Percentiles rank a stretch among this genome's conserved stretches.
Evolutionary conservation across 2,797 vertebrate species (phyloP).

Genomic region (Nannoperca obscura): DNA sequence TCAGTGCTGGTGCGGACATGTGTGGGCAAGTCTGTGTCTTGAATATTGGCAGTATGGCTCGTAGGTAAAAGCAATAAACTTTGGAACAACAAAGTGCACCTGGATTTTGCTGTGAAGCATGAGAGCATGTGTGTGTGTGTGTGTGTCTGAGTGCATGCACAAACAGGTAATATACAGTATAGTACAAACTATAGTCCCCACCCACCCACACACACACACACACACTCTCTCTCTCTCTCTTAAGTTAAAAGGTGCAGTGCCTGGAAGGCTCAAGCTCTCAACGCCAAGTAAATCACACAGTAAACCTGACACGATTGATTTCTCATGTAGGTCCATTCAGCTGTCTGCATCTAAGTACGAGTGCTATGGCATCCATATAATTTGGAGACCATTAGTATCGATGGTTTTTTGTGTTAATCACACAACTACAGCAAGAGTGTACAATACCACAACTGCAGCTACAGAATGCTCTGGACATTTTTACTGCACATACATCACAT

Average conservation of each 20-base stretch:
- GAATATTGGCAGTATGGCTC: slow-evolving; percentile 69
- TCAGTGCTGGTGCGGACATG: slow-evolving; percentile 62
- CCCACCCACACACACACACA: slow-evolving; percentile 1
- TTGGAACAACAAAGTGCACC: slow-evolving; percentile 81
- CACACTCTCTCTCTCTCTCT: slow-evolving; percentile 31
- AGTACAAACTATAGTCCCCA: slow-evolving; percentile 36
- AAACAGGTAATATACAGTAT: slow-evolving; percentile 67
- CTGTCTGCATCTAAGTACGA: slow-evolving; percentile 55
- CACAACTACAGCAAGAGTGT: slow-evolving; percentile 25
- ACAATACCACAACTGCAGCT: slow-evolving; percentile 40
- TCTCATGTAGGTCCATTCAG: slow-evolving; percentile 67
- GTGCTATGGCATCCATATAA: slow-evolving; percentile 49
- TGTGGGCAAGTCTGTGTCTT: slow-evolving; percentile 68
- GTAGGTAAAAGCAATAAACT: slow-evolving; percentile 78
- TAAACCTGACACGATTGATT: slow-evolving; percentile 78
- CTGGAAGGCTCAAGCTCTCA: slow-evolving; percentile 79
- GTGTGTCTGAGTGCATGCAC: slow-evolving; percentile 54
- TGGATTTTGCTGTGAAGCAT: slow-evolving; percentile 70
- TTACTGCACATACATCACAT: slow-evolving; percentile 60
- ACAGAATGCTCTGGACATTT: slow-evolving; percentile 50
- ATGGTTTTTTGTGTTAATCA: slow-evolving; percentile 65
- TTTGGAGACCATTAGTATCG: slow-evolving; percentile 66
- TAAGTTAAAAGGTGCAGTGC: slow-evolving; percentile 78
- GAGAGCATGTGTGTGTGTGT: slow-evolving; percentile 23
- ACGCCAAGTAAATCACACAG: slow-evolving; percentile 76